Evolutionary conservation across 2,113 vertebrate genomes (phyloP).

Genomic region (Centrocercus urophasianus): DNA sequence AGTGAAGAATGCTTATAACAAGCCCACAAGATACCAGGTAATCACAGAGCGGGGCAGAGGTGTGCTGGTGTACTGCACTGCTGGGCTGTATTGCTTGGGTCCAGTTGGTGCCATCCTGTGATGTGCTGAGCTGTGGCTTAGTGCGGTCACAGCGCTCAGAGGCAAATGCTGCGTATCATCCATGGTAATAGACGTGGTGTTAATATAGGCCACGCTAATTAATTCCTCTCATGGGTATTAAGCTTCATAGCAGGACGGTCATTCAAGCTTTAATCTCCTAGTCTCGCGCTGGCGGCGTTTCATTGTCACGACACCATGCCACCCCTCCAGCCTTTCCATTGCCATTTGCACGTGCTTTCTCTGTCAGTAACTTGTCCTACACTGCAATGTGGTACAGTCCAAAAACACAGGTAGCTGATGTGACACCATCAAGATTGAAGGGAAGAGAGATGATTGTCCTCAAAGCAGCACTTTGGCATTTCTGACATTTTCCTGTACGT

Average conservation of each 20-base stretch:
- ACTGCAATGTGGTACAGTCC: constrained; percentile 11
- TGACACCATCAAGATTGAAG: neutral
- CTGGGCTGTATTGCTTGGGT: neutral
- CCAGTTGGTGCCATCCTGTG: neutral
- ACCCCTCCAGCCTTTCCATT: neutral
- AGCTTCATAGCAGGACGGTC: neutral
- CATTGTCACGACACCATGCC: neutral
- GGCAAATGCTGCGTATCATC: neutral
- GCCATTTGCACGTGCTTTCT: neutral
- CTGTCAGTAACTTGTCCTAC: neutral
- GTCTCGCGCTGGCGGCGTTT: neutral
- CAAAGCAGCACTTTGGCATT: neutral
- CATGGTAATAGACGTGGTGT: neutral
- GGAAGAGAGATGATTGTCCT: neutral
- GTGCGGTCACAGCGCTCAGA: neutral
- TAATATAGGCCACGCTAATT: neutral
- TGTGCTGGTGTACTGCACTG: neutral
- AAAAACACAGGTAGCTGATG: neutral
- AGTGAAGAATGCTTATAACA: constrained; percentile 86
- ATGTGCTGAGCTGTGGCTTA: neutral
- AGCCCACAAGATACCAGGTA: constrained; percentile 96
- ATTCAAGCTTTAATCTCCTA: neutral
- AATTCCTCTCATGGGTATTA: neutral
- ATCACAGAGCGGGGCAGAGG: neutral
- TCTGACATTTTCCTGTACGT: neutral